These are phyloP conservation scores for Megalops cyprinoides DNA, from an alignment of 2,797 vertebrate genomes.

Conservation along the genomic window DNA sequence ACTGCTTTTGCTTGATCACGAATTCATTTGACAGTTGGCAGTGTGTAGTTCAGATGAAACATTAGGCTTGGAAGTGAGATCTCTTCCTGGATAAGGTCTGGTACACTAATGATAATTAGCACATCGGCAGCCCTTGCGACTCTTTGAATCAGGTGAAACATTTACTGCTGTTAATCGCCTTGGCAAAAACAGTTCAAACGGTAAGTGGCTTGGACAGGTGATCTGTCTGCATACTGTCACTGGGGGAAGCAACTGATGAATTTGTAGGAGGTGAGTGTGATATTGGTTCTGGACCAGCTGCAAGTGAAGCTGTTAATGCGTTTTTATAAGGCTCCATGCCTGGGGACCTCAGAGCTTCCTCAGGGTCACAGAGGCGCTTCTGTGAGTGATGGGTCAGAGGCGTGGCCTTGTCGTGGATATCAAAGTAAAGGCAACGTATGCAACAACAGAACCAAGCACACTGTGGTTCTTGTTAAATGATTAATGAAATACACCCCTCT, in stretches of 20 bases:
- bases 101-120: conserved; percentile 68
- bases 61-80: conserved; percentile 54
- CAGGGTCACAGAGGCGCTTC: neutral
- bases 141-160: conserved; percentile 53
- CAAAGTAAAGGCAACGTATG: neutral
- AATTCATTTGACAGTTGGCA: conserved; percentile 73
- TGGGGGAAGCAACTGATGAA: neutral
- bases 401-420: neutral
- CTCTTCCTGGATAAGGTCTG: conserved; percentile 66
- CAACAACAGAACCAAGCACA: neutral
- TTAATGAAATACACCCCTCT: neutral
- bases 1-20: conserved; percentile 64
- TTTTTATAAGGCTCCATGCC: neutral
- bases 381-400: neutral
- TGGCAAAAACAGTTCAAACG: conserved; percentile 16
- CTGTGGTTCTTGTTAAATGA: neutral
- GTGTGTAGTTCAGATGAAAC: conserved; percentile 68
- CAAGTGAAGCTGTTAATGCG: neutral
- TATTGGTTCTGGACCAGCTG: neutral
- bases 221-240: neutral
- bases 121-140: conserved; percentile 56
- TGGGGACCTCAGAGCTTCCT: neutral
- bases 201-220: neutral
- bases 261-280: neutral
- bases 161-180: conserved; percentile 32